Conservation (phyloP, 2,888 invertebrate species). For the Coleophora flavipennella region DNA sequence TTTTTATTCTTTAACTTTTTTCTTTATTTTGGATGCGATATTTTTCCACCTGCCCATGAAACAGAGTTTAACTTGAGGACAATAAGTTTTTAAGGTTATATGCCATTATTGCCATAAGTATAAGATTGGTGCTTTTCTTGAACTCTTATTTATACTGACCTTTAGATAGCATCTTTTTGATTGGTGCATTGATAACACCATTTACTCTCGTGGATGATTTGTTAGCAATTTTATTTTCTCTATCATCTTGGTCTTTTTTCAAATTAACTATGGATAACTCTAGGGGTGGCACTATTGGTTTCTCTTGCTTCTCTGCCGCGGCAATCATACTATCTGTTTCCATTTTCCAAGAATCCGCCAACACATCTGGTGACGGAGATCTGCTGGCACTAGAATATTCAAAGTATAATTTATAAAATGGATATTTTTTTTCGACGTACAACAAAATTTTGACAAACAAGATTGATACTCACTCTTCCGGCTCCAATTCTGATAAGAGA, state of each 20-base stretch:
- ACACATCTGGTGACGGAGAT: constrained; percentile 44
- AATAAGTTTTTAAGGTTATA: no score
- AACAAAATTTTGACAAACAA: no score
- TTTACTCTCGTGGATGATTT: constrained; percentile 45
- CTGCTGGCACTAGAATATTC: constrained; percentile 34
- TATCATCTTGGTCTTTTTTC: constrained; percentile 12
- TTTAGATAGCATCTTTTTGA: constrained; percentile 37
- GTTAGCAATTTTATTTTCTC: constrained; percentile 24
- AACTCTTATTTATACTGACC: constrained; percentile 24
- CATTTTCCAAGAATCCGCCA: constrained; percentile 45
- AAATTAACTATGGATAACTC: not conserved
- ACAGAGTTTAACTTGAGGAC: no score
- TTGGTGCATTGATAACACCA: constrained; percentile 36
- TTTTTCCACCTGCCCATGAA: no score
- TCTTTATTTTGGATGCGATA: no score
- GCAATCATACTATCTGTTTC: constrained; percentile 40
- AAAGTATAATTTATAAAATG: not conserved
- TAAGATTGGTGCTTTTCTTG: no score
- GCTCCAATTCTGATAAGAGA: constrained; percentile 31
- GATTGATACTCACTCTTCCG: constrained; percentile 48
- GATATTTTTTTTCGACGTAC: no score
- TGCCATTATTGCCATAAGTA: no score
- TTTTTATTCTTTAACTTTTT: no score
- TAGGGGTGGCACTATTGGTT: constrained; percentile 14
- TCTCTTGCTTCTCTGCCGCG: constrained; percentile 32